Base-by-base conservation (phyloP, 2,888 invertebrate species). In the Laspeyria flexula region DNA sequence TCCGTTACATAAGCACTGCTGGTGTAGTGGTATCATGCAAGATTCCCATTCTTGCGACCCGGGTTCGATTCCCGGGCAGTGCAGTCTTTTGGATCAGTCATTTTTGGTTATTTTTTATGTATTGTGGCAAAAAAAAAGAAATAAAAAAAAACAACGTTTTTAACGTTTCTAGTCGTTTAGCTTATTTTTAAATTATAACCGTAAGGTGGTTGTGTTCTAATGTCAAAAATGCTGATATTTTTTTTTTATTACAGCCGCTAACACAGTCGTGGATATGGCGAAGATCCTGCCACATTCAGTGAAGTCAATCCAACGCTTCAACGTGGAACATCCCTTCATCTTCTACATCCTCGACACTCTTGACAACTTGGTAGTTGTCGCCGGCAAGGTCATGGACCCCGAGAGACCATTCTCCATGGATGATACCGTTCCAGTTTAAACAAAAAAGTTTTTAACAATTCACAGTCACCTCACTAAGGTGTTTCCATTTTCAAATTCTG, bases 11-110 rank as follows among this genome's bases (percentile, higher is more conserved):
- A 13, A 88, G 97, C 97, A 96, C 97, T 96, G 96, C 96, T 97
- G 96, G 97, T 97, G 97, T 97, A 97, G 96, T 97, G 97, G 97
- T 97, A 97, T 97, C 97, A 97, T 97, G 96, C 96, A 96, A 96
- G 97, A 96, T 96, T 97, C 96, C 97, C 97, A 97, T 96, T 96
- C 97, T 97, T 96, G 96, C 96, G 97, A 97, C 96, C 96, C 97
- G 97, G 97, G 97, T 97, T 97, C 45, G 62, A 69, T 68, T 68
- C 66, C 66, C 66, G 70, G 66, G 70, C 68, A 68, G 68, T 68
- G 68, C 68, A 69, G 0, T 1, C 0, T 3, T n/a, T 31, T 31
- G 13, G 31, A 1, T 31, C 1, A 0, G 3, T 0, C 1, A 13
- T 31, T 31, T 31, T 25, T 3, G 3, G 1, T 25, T 7, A 6